Conservation (phyloP, 2,888 invertebrate genomes). For the Gibbula magus region DNA sequence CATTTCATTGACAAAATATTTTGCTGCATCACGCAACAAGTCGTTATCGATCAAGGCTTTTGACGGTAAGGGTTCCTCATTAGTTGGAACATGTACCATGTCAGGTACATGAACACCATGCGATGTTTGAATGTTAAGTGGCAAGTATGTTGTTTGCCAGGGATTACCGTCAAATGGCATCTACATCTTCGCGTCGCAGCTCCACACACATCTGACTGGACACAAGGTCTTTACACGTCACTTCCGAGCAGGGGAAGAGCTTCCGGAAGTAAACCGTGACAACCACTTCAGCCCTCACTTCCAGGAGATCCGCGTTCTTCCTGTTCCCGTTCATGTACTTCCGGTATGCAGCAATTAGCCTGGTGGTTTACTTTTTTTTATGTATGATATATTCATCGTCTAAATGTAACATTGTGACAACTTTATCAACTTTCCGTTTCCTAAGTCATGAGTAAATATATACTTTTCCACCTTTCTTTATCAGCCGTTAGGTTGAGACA, state of each 20-base stretch:
- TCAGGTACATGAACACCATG: too few species aligned
- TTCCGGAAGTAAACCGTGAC: constrained; percentile 89
- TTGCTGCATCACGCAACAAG: too few species aligned
- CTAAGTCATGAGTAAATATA: too few species aligned
- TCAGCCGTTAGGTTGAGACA: too few species aligned
- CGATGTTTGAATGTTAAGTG: too few species aligned
- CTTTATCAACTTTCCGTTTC: too few species aligned
- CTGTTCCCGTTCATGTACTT: constrained; percentile 85
- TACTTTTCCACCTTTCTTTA: too few species aligned
- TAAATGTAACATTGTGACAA: background rate
- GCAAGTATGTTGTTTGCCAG: constrained; percentile 44
- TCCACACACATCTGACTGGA: constrained; percentile 97
- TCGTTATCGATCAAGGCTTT: too few species aligned
- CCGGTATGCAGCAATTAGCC: constrained; percentile 51
- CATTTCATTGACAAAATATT: too few species aligned
- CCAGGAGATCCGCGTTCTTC: constrained; percentile 94
- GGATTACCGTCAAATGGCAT: constrained; percentile 86
- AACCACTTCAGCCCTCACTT: constrained; percentile 98
- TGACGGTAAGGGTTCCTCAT: too few species aligned
- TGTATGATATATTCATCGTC: background rate
- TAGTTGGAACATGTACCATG: too few species aligned
- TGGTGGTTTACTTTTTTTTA: background rate
- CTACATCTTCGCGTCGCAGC: constrained; percentile 93
- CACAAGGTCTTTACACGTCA: constrained; percentile 87
- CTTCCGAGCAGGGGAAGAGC: constrained; percentile 86